Conservation (phyloP, 2,888 invertebrate genomes). For the Drosophila flavopinicola region DNA sequence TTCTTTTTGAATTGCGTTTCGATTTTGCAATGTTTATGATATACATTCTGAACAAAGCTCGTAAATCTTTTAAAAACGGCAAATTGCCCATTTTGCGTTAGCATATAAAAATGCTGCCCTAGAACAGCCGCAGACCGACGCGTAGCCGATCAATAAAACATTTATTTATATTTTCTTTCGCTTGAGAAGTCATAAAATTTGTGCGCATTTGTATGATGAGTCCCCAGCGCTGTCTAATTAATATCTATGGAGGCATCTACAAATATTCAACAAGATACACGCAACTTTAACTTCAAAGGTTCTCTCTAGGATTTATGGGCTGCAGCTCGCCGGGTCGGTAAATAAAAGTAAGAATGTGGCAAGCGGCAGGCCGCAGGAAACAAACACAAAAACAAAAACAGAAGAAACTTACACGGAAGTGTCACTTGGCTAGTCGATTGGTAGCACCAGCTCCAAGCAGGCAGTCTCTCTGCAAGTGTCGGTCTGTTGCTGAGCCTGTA, state of each 20-base stretch:
- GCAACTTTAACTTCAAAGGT: slow-evolving; percentile 29
- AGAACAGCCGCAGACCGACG: slow-evolving; percentile 15
- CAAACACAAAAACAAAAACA: neutral
- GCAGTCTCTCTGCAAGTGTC: slow-evolving; percentile 8
- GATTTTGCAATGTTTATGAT: slow-evolving; percentile 63
- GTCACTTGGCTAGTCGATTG: slow-evolving; percentile 67
- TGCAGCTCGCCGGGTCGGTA: slow-evolving; percentile 32
- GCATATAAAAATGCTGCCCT: slow-evolving; percentile 25
- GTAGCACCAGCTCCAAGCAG: slow-evolving; percentile 11
- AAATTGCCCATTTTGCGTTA: slow-evolving; percentile 63
- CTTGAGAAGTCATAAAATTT: slow-evolving; percentile 57
- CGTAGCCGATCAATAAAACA: slow-evolving; percentile 66
- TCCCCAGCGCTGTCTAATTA: slow-evolving; percentile 53
- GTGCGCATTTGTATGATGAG: slow-evolving; percentile 47
- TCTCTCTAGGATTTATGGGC: slow-evolving; percentile 48
- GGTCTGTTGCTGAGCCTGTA: slow-evolving; percentile 50
- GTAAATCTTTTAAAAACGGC: slow-evolving; percentile 70
- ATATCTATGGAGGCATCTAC: slow-evolving; percentile 37
- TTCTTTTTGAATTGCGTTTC: slow-evolving; percentile 27
- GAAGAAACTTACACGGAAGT: slow-evolving; percentile 53
- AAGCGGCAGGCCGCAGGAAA: slow-evolving; percentile 21
- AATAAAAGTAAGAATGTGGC: slow-evolving; percentile 53
- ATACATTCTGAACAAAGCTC: slow-evolving; percentile 50
- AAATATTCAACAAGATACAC: slow-evolving; percentile 27
- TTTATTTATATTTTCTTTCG: slow-evolving; percentile 67